Evolutionary conservation across 2,888 invertebrate genomes (phyloP).

Genomic region (Mechanitis messenoides): DNA sequence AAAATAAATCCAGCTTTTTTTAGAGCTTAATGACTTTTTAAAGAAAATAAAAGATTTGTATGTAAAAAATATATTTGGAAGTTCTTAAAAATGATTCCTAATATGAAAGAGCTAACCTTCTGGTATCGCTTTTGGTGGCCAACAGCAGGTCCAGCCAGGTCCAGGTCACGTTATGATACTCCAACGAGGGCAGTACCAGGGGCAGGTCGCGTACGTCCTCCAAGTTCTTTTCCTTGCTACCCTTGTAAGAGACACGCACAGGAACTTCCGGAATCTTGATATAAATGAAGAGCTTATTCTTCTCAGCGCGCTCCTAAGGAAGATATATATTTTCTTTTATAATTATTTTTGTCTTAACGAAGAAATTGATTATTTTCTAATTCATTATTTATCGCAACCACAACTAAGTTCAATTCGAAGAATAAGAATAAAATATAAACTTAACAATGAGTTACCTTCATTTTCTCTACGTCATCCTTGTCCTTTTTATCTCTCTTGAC

Average conservation of each 20-base stretch:
- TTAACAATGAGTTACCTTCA: slow-evolving; percentile 80
- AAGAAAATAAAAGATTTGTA: too few relatives aligned
- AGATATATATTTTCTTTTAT: too few relatives aligned
- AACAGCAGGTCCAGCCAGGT: slow-evolving; percentile 98
- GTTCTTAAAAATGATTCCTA: too few relatives aligned
- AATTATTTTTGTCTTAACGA: too few relatives aligned
- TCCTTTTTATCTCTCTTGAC: slow-evolving; percentile 91
- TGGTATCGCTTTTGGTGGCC: slow-evolving; percentile 95
- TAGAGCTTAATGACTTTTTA: too few relatives aligned
- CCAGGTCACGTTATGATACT: slow-evolving; percentile 99
- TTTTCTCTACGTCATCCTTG: slow-evolving; percentile 95
- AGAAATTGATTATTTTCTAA: too few relatives aligned
- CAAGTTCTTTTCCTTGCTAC: slow-evolving; percentile 98
- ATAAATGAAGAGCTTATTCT: slow-evolving; percentile 98
- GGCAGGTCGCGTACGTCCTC: slow-evolving; percentile 97
- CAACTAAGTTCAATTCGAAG: too few relatives aligned
- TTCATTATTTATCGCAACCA: too few relatives aligned
- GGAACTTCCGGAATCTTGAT: slow-evolving; percentile 99
- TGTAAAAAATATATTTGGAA: too few relatives aligned
- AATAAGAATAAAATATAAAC: neutral
- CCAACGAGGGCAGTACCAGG: slow-evolving; percentile 95
- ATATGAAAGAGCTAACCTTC: slow-evolving; percentile 79
- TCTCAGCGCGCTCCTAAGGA: slow-evolving; percentile 94
- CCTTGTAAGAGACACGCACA: slow-evolving; percentile 94
- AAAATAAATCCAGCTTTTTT: too few relatives aligned